Conservation (phyloP, 1,140 invertebrate species). For the Pseudobourletiella spinata region DNA sequence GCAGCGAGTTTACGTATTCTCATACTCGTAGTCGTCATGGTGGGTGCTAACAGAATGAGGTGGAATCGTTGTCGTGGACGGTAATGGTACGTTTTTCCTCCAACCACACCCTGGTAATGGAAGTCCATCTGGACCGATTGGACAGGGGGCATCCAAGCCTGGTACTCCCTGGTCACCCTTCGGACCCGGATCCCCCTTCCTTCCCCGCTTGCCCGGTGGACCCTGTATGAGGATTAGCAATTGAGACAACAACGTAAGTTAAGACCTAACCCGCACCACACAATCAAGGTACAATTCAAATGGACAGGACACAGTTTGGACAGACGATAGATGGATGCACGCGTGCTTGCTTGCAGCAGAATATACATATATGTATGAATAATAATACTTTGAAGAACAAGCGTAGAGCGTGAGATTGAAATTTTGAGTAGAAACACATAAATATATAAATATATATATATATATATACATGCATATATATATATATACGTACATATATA, state of each 20-base stretch:
- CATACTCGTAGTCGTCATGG: constrained; percentile 19
- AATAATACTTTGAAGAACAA: no score
- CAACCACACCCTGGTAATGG: constrained; percentile 44
- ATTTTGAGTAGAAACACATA: no score
- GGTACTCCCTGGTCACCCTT: constrained; percentile 93
- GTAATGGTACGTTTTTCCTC: constrained; percentile 3
- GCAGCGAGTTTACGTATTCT: constrained; percentile 15
- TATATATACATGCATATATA: no score
- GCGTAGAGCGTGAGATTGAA: no score
- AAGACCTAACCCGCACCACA: neutral
- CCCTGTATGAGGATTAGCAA: constrained; percentile 53
- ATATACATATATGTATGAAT: no score
- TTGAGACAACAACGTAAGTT: constrained; percentile 23
- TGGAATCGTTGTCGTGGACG: constrained; percentile 5
- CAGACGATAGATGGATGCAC: no score
- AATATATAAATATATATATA: no score
- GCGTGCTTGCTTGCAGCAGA: neutral
- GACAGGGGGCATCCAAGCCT: constrained; percentile 93
- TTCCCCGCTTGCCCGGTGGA: constrained; percentile 73
- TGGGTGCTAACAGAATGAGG: neutral
- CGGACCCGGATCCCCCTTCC: constrained; percentile 79
- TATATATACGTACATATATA: no score
- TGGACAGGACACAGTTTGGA: neutral
- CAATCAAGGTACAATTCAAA: neutral
- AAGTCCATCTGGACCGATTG: constrained; percentile 82